Evolutionary conservation across 2,113 vertebrate species (phyloP), one percentile per base, ranked within the genome.

Genomic region (Cyprinodon brontotheroides): DNA sequence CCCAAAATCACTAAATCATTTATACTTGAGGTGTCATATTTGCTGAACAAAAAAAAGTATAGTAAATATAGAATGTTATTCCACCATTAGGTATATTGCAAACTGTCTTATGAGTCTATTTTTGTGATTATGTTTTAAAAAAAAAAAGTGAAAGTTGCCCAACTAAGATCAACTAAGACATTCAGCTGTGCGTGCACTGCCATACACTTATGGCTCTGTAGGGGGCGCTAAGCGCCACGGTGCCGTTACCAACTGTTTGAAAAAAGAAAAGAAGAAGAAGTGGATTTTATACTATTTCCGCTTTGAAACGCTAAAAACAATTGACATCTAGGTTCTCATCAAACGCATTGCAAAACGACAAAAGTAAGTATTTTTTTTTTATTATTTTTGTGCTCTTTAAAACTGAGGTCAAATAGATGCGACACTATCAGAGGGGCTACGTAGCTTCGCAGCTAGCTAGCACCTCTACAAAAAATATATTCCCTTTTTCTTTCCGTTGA

Each of bases 311-410:
- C 17, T 20, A 1, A 60, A 77, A 81, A 64, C 69, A 59, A 20
- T n/a, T 3, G 45, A 29, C 75, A 65, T 76, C 53, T 43, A 10
- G 3, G 14, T 90, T 88, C 76, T 82, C 57, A 59, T 39, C 43
- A 50, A 78, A 74, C 75, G 84, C 80, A 68, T 12, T 47, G 67
- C 29, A 77, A 75, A 74, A 17, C 61, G 79, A 85, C 61, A 90
- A 93, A 93, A 83, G 92, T 93, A 86, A 93, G 90, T 11, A 29
- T 29, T 29, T 29, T 1, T 39, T 63, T 39, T 64, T 4, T 0
- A 8, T 9, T 4, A 17, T 15, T 11, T 50, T 11, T 11, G 10
- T 17, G 6, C 5, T 9, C 3, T 14, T 7, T 36, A 13, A 11
- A 1, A 11, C 7, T 13, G 22, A n/a, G 36, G 8, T 22, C 38